A percentile compares a stretch with the other conserved stretches of the same genome.
phyloP scores from a whole-genome alignment of 2,888 invertebrate genomes.

The Sphaeridia pumilis region DNA sequence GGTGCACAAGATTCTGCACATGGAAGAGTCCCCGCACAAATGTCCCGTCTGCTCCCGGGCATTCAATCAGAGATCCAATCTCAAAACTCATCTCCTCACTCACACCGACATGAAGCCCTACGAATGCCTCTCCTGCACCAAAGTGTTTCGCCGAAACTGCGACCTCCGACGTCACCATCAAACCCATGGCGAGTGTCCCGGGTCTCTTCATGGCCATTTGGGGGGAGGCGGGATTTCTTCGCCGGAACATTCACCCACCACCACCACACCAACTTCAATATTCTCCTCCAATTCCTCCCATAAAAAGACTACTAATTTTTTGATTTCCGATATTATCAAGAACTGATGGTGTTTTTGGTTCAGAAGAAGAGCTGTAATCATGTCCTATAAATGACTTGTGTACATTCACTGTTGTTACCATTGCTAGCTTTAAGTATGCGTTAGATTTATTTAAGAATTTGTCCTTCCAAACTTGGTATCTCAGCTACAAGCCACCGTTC shows the following conservation, averaged over 20 bases:
- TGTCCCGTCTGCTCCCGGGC: constrained; percentile 78
- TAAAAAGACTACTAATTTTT: constrained; percentile 15
- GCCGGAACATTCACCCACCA: background rate
- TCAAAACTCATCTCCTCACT: constrained; percentile 77
- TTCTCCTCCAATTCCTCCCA: background rate
- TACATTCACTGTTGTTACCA: too few species aligned
- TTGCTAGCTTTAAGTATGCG: too few species aligned
- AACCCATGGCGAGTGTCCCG: constrained; percentile 14
- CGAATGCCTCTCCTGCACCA: constrained; percentile 76
- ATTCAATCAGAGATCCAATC: constrained; percentile 78
- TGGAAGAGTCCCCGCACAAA: constrained; percentile 85
- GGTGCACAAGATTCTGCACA: constrained; percentile 83
- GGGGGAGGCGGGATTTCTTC: too few species aligned
- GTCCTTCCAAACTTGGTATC: too few species aligned
- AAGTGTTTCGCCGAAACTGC: constrained; percentile 41
- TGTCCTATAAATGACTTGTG: too few species aligned
- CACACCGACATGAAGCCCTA: constrained; percentile 86
- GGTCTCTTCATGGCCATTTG: constrained; percentile 8
- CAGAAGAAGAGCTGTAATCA: too few species aligned
- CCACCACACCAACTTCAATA: background rate
- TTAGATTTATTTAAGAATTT: too few species aligned
- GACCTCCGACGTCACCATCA: constrained; percentile 21
- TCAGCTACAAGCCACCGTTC: too few species aligned
- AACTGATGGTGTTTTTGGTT: background rate
- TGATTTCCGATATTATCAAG: constrained; percentile 17